Evolutionary conservation across 2,797 vertebrate species (phyloP), one percentile per base, ranked within the genome.

Genomic region (Enteromius mattozi): DNA sequence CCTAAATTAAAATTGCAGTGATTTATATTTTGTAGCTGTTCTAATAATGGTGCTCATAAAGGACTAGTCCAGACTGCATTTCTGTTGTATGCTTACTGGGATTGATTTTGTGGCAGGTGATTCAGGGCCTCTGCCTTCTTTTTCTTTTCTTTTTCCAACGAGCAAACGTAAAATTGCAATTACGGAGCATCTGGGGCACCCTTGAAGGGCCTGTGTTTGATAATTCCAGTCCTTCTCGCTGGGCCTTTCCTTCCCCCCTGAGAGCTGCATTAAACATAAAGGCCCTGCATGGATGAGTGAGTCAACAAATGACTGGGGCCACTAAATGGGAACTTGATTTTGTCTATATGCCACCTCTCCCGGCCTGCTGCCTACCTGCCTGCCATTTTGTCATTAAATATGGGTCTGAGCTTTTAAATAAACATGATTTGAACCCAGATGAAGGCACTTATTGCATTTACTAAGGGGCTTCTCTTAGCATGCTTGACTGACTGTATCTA

Each of bases 231-330:
- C 72, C 81, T 80, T 80, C 87, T 88, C 85, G 61, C 87, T 13
- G 86, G 84, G 84, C 63, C 74, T 75, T 86, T 85, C 87, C 72
- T 79, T 80, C 86, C 86, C 92, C 93, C 94, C 90, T 85, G 92
- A 95, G 93, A 92, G 91, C 91, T 95, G 94, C 95, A 95, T 96
- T 96, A 96, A 95, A 95, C 95, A 96, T 95, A 95, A 94, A 96
- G 95, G 89, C 92, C 92, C 89, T 93, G 92, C 94, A 96, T 94
- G 95, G 95, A 95, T 96, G 95, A 96, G 91, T 93, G 94, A 95
- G 92, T 96, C 95, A 95, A 96, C 95, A 96, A 96, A 96, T 96
- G 94, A 95, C 94, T 92, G 91, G 91, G 87, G 92, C 93, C 93
- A 94, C 93, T 95, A 94, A 95, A 95, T 90, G 92, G 88, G 66